phyloP scores from a whole-genome alignment of 2,113 vertebrate genomes.

The Mustelus asterias region DNA sequence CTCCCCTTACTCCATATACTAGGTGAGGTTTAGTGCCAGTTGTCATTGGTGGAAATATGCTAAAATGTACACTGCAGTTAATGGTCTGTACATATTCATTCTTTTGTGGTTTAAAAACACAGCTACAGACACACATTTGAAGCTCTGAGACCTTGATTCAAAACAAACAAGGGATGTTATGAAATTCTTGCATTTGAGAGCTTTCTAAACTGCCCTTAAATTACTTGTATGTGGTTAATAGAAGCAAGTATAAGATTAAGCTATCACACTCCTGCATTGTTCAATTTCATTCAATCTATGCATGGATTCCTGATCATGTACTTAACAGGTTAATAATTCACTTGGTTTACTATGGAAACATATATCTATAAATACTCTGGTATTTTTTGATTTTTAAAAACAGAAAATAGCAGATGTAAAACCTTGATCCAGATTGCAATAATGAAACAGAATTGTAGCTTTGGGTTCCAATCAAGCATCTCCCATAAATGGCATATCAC shows the following conservation, averaged over 20 bases:
- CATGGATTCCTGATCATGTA: not conserved
- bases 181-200: not conserved
- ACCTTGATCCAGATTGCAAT: slow-evolving; percentile 15
- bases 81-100: not conserved
- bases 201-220: not conserved
- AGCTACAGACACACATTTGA: not conserved
- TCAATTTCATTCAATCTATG: not conserved
- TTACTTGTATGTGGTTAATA: not conserved
- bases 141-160: not conserved
- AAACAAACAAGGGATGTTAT: not conserved
- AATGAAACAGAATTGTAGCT: slow-evolving; percentile 23
- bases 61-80: not conserved
- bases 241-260: not conserved
- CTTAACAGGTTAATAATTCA: slow-evolving; percentile 5
- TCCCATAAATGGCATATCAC: slow-evolving; percentile 22
- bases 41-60: not conserved
- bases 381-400: not conserved
- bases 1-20: not conserved
- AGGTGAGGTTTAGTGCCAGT: not conserved
- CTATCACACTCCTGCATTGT: not conserved
- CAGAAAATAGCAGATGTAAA: slow-evolving; percentile 13
- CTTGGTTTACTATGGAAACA: not conserved
- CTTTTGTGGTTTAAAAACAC: not conserved
- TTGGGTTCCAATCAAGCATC: slow-evolving; percentile 7
- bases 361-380: not conserved